Evolutionary conservation across 2,113 vertebrate genomes (phyloP), one percentile per base, ranked within the genome.

Genomic region (Natator depressus): DNA sequence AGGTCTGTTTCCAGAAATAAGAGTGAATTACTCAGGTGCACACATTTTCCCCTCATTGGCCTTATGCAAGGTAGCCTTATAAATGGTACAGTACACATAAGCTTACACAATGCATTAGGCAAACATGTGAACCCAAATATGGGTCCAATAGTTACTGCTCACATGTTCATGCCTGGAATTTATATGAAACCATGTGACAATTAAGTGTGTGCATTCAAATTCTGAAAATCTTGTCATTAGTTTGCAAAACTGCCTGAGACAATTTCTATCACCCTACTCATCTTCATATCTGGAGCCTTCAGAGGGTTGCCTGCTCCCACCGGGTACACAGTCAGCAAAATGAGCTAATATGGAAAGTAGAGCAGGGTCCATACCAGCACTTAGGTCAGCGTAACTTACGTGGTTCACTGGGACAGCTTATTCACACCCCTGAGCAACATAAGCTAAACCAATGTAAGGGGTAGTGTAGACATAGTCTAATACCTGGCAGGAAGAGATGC

Each of bases 51-150:
- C 91, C 29, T 2, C 47, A 1, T 46, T 87, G 2, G 11, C 25
- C 4, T 84, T 20, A 72, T 10, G 1, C 0, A 81, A 69, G 62
- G 6, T 2, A 46, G 55, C 29, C 27, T 47, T 5, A 2, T 6
- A 5, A 53, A 78, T 6, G 46, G 6, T 3, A 35, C 82, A 85
- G 27, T 53, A 72, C 76, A 84, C 89, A 87, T 80, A 10, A 46
- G 13, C 7, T 47, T 57, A 25, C 14, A 83, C 54, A 38, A 46
- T 42, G 6, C 89, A 2, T 84, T 94, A 29, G 83, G 88, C 51
- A 69, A 84, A 31, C 8, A 49, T 22, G n/a, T 5, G 8, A 89
- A 80, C 38, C 51, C 54, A 83, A 83, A 83, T 50, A 7, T 65
- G 57, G 85, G 19, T 90, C 22, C 25, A 49, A 65, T 82, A 89